Conservation (phyloP, 2,113 vertebrate species). For the Neotragus moschatus region DNA sequence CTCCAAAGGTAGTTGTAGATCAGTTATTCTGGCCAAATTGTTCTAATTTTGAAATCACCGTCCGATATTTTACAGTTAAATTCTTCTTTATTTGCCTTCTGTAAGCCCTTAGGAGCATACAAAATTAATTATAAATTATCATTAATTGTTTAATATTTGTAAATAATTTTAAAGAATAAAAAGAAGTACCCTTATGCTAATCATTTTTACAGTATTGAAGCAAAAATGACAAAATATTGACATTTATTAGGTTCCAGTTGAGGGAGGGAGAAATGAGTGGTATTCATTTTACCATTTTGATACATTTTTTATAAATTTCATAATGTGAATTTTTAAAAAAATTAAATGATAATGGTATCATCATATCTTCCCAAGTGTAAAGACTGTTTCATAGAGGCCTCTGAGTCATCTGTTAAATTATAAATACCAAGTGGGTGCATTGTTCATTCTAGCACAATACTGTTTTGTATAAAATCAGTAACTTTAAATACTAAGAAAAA, state of each 20-base stretch:
- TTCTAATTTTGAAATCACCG: constrained; percentile 8
- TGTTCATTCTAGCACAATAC: neutral
- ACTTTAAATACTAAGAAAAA: neutral
- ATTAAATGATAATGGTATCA: neutral
- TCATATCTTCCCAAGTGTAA: neutral
- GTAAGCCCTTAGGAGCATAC: neutral
- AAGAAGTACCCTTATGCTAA: neutral
- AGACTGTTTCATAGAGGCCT: neutral
- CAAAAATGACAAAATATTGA: neutral
- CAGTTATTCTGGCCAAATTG: neutral
- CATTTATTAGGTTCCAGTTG: neutral
- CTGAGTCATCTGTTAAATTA: neutral
- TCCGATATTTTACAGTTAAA: neutral
- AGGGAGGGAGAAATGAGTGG: neutral
- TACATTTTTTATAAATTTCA: neutral
- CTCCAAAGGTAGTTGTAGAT: neutral
- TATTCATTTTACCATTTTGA: neutral
- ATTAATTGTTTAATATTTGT: constrained; percentile 9
- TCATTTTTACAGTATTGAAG: neutral
- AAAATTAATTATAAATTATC: constrained; percentile 35
- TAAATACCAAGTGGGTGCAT: neutral
- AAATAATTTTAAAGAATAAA: constrained; percentile 17
- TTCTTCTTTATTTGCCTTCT: neutral
- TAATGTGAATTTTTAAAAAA: neutral
- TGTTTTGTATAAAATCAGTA: neutral